Evolutionary conservation across 2,888 invertebrate species (phyloP), one percentile per base, ranked within the genome.

Genomic region (Margaritifera margaritifera): DNA sequence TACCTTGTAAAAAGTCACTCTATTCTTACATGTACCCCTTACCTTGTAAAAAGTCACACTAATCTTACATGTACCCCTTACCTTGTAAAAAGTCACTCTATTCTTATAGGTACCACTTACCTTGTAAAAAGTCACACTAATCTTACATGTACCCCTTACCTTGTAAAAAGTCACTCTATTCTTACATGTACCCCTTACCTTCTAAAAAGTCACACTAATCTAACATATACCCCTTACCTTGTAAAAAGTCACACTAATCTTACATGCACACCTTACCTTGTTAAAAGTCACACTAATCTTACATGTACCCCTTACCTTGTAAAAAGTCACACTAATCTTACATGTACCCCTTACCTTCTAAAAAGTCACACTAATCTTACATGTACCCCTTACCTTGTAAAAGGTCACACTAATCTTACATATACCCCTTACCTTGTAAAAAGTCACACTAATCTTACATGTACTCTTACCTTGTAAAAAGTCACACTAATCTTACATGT

Each of bases 391-490:
- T 74, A 86, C 86, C 80, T 85, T 72, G n/a, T n/a, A n/a, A n/a
- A n/a, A n/a, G 8, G 31, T 2, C 31, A 31, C 31, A 31, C 31
- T 6, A 6, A 1, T 8, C 8, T 31, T 4, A 8, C 8, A 31
- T 31, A 8, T 6, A 31, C 8, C 8, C 8, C 78, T 69, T 74
- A 86, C 86, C 80, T 85, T 72, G n/a, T n/a, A n/a, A n/a, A n/a
- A n/a, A 31, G 31, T 2, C 31, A 31, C 31, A 31, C 31, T 6
- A 6, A 1, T 8, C 8, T 31, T 4, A 8, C 8, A 31, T 31
- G 31, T 6, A 31, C 8, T 31, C 78, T 69, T 74, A 86, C 86
- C 80, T 85, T 72, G n/a, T n/a, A n/a, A n/a, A n/a, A n/a, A 31
- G 31, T 2, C 31, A 31, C 31, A 31, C 31, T 6, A 6, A 1